phyloP scores from a whole-genome alignment of 2,888 invertebrate species.

The Pammene fasciana region DNA sequence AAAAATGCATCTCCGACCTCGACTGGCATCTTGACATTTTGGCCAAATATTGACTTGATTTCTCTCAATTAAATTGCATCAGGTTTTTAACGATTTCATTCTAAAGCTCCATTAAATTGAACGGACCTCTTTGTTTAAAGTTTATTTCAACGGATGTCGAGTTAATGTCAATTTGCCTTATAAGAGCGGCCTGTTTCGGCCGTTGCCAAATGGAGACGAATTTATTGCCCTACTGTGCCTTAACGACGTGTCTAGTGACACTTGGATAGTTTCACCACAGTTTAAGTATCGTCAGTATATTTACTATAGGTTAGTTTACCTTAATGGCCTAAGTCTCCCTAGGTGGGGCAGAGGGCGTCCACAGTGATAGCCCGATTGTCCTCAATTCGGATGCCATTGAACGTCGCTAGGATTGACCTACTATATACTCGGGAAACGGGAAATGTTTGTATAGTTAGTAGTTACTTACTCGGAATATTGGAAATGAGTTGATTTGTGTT shows the following conservation, averaged over 20 bases:
- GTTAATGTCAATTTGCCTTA: constrained; percentile 38
- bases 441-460: no score
- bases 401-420: no score
- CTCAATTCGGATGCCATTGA: no score
- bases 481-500: background rate
- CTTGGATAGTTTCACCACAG: constrained; percentile 26
- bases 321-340: no score
- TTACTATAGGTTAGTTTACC: no score
- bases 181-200: constrained; percentile 19
- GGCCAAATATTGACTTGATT: constrained; percentile 10
- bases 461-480: no score
- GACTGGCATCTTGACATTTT: background rate
- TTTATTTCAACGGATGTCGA: constrained; percentile 26
- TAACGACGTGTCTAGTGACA: constrained; percentile 34
- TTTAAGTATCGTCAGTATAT: constrained; percentile 3
- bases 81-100: constrained; percentile 20
- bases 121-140: constrained; percentile 23
- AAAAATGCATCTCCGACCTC: constrained; percentile 2
- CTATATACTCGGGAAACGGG: no score
- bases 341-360: no score
- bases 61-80: constrained; percentile 1
- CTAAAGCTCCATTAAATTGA: constrained; percentile 22
- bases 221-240: constrained; percentile 25
- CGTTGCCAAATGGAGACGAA: constrained; percentile 34
- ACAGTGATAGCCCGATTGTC: no score